phyloP scores from a whole-genome alignment of 2,113 vertebrate genomes.

The Psilopsiagon aymara region DNA sequence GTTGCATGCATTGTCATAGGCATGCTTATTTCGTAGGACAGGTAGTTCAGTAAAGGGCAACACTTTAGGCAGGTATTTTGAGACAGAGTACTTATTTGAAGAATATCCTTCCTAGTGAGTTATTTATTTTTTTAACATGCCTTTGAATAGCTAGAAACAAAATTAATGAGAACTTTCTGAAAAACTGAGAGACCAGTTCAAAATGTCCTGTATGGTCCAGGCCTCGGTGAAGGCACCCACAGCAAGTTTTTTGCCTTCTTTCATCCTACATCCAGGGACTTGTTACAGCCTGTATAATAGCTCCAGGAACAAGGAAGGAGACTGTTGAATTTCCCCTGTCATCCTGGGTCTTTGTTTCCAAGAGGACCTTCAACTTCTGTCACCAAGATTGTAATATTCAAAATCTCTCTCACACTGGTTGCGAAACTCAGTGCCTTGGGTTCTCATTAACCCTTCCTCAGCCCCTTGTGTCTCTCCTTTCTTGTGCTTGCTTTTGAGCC shows the following conservation, averaged over 20 bases:
- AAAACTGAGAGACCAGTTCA: not conserved
- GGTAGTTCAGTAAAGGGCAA: not conserved
- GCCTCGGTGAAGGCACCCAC: not conserved
- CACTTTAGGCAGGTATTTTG: not conserved
- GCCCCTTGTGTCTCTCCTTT: fast-evolving
- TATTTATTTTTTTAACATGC: not conserved
- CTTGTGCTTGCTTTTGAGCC: not conserved
- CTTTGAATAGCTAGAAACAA: not conserved
- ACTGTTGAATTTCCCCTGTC: not conserved
- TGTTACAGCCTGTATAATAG: not conserved
- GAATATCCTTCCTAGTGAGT: not conserved
- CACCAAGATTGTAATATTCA: not conserved
- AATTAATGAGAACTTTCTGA: not conserved
- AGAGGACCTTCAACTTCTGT: not conserved
- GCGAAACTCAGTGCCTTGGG: not conserved
- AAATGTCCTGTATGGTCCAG: not conserved
- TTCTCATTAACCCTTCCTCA: not conserved
- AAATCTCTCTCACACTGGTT: not conserved
- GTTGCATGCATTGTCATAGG: not conserved
- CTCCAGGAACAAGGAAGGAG: not conserved
- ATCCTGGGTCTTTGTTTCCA: not conserved
- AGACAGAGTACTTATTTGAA: not conserved
- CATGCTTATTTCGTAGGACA: fast-evolving
- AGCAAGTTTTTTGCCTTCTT: not conserved
- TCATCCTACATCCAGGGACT: too few relatives aligned